These are phyloP conservation scores for Sinocyclocheilus maitianheensis DNA, from an alignment of 2,113 vertebrate genomes.

Conservation along the genomic window DNA sequence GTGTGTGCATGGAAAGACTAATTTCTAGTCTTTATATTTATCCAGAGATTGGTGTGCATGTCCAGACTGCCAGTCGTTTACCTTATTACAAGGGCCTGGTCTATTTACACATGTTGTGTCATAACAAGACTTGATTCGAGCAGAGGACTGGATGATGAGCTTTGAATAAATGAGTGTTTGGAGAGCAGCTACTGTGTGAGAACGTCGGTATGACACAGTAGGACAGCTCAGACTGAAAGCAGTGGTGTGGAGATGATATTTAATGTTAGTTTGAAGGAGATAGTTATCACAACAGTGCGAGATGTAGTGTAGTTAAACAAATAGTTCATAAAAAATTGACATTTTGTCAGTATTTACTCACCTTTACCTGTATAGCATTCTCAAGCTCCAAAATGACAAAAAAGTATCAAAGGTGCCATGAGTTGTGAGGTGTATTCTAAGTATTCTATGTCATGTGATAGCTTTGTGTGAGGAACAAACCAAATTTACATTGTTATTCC, in stretches of 20 bases:
- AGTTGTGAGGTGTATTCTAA: not conserved
- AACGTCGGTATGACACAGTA: not conserved
- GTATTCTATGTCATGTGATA: not conserved
- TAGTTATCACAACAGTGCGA: not conserved
- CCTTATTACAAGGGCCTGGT: slow-evolving; percentile 20
- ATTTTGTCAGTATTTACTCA: not conserved
- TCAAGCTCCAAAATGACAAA: not conserved
- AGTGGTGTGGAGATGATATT: not conserved
- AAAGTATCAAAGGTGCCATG: not conserved
- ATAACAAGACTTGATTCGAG: slow-evolving; percentile 25
- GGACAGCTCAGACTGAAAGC: slow-evolving; percentile 24
- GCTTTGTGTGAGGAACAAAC: not conserved
- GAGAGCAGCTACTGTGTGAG: slow-evolving; percentile 15
- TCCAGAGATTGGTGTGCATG: slow-evolving; percentile 12
- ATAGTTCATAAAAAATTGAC: not conserved
- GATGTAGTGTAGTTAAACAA: not conserved
- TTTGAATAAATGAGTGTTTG: slow-evolving; percentile 11
- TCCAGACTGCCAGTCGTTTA: not conserved
- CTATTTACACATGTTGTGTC: slow-evolving; percentile 13
- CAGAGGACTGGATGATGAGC: slow-evolving; percentile 20
- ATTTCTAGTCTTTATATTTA: slow-evolving; percentile 21
- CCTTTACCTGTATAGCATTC: not conserved
- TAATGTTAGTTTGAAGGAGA: not conserved
- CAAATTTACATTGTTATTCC: not conserved
- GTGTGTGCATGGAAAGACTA: not conserved